Evolutionary conservation across 2,113 vertebrate genomes (phyloP).

Genomic region (Mesembrinibis cayennensis): DNA sequence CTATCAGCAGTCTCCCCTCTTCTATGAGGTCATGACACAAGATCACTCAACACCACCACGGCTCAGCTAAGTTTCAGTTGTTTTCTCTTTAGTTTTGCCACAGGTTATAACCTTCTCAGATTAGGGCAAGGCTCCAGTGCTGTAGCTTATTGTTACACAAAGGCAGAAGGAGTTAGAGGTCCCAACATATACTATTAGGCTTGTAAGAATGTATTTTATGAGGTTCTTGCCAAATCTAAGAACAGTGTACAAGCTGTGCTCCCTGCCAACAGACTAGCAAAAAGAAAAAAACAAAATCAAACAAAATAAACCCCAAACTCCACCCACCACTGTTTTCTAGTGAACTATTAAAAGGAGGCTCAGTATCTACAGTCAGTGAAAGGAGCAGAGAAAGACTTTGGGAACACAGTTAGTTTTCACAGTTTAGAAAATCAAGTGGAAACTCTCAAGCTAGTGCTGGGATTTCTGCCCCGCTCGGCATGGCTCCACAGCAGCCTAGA

Average conservation of each 20-base stretch:
- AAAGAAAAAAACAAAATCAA: background rate
- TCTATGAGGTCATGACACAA: background rate
- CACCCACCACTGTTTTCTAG: background rate
- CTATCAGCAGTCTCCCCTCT: background rate
- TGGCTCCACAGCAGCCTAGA: background rate
- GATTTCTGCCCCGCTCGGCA: background rate
- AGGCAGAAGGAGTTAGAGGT: background rate
- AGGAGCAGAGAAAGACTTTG: background rate
- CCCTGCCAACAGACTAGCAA: background rate
- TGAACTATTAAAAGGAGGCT: background rate
- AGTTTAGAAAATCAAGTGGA: background rate
- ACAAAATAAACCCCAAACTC: background rate
- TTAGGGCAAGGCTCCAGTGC: background rate
- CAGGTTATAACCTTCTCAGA: background rate
- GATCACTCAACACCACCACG: background rate
- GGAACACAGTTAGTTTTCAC: background rate
- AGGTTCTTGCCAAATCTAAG: background rate
- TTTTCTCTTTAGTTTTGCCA: background rate
- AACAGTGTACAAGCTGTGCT: background rate
- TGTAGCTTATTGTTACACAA: background rate
- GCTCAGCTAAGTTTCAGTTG: background rate
- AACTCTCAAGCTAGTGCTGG: background rate
- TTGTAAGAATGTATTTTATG: background rate
- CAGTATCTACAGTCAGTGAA: background rate
- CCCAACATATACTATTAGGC: background rate